phyloP scores from a whole-genome alignment of 1,140 invertebrate genomes.

The Drosophila nigrodunni region DNA sequence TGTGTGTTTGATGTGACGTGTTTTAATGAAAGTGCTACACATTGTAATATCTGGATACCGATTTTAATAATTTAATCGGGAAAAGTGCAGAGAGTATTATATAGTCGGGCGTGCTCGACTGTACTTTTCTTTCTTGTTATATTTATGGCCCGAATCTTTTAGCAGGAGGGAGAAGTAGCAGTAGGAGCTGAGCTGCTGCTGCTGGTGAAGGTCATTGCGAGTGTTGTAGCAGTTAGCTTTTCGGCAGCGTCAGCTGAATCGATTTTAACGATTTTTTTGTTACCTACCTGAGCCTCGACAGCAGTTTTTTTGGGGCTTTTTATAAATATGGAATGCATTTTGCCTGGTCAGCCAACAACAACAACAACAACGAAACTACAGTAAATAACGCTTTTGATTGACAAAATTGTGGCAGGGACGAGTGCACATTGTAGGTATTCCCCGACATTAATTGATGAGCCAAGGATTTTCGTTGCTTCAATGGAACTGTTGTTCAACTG shows the following conservation, averaged over 20 bases:
- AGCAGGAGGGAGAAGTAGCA: constrained; percentile 3
- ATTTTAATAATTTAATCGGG: no score
- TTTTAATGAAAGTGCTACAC: no score
- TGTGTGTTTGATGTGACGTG: no score
- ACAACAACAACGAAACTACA: neutral
- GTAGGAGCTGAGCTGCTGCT: constrained; percentile 23
- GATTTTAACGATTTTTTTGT: constrained; percentile 75
- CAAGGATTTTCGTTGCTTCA: constrained; percentile 31
- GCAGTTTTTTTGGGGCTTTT: constrained; percentile 53
- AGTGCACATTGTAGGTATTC: constrained; percentile 6
- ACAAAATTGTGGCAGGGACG: constrained; percentile 81
- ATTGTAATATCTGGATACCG: no score
- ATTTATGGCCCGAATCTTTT: constrained; percentile 69
- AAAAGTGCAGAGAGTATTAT: no score
- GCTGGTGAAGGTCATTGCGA: constrained; percentile 65
- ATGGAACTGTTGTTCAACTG: constrained; percentile 15
- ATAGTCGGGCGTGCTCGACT: no score
- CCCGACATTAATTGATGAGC: constrained; percentile 75
- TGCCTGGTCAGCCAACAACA: constrained; percentile 41
- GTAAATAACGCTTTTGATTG: constrained; percentile 61
- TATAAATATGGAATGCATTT: constrained; percentile 76
- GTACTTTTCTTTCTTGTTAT: no score
- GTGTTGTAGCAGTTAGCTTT: constrained; percentile 32
- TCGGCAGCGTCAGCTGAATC: constrained; percentile 48
- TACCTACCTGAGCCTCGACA: constrained; percentile 39